Evolutionary conservation across 2,888 invertebrate species (phyloP), one percentile per base, ranked within the genome.

Genomic region (Dorcus hopei): DNA sequence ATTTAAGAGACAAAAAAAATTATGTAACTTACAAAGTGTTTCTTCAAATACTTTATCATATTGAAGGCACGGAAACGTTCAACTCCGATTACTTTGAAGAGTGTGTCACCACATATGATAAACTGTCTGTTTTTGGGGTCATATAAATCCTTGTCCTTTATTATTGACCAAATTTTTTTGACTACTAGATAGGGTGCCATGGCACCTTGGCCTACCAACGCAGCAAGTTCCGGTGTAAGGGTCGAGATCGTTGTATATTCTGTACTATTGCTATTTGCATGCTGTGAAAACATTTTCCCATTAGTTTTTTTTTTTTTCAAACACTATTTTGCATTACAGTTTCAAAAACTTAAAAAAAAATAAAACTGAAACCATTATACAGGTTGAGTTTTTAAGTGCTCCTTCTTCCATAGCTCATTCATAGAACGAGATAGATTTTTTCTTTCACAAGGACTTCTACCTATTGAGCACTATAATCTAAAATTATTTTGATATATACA

Each of bases 21-120:
- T 47, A 63, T 64, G 81, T 83, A 86, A 71, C 84, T 84, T 72
- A 85, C 80, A 79, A 96, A 95, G 81, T 96, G 97, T 63, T 88
- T 87, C 80, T 95, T 95, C 69, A 97, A 84, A 79, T 93, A 92
- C 78, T 97, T 97, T 90, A 97, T 92, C 97, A 97, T 97, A 63
- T 95, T 96, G 72, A 97, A 97, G 55, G 93, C 93, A 70, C 93
- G 89, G 85, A 97, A 95, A 71, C 95, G 87, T 76, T 95, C 95
- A 2, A 90, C 89, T 41, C 95, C 95, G 76, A 97, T 92, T 41
- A 97, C 90, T 79, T 91, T 93, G 77, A 88, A 81, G 42, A 97
- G 81, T 53, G 95, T 91, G 54, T 92, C 93, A 75, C 97, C 95
- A 79, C 96, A 96, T 70, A 96, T 91, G 66, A 96, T 95, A 74